phyloP scores from a whole-genome alignment of 2,113 vertebrate genomes.

The Periophthalmodon schlosseri region DNA sequence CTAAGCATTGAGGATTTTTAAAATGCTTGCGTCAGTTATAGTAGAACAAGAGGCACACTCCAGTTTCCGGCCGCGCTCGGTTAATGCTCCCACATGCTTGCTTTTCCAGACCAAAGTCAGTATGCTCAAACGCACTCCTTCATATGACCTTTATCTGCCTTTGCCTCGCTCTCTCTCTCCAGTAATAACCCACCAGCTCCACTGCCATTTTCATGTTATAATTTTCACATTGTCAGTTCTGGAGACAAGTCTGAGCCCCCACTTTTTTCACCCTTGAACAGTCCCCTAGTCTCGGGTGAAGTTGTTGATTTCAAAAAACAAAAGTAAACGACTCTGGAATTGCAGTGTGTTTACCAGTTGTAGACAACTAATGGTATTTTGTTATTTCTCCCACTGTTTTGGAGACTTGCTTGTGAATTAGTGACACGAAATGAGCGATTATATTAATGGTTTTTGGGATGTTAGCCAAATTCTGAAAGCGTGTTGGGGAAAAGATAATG shows the following conservation, averaged over 20 bases:
- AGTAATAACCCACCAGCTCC: not conserved
- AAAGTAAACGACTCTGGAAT: not conserved
- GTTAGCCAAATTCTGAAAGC: not conserved
- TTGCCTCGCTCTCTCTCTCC: not conserved
- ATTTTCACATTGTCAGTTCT: slow-evolving; percentile 3
- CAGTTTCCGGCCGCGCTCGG: not conserved
- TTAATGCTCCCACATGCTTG: slow-evolving; percentile 25
- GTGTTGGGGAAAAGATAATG: not conserved
- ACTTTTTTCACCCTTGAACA: not conserved
- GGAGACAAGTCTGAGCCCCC: not conserved
- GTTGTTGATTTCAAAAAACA: not conserved
- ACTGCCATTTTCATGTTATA: not conserved
- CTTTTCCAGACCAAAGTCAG: slow-evolving; percentile 33
- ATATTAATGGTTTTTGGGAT: no score
- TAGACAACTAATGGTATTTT: no score
- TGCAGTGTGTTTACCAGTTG: not conserved
- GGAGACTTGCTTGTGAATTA: no score
- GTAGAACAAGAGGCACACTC: not conserved
- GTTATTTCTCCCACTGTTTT: no score
- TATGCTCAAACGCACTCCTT: slow-evolving; percentile 8
- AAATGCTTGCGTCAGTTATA: slow-evolving; percentile 10
- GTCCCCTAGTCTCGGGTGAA: slow-evolving; percentile 4
- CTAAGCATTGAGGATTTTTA: not conserved
- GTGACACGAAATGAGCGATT: no score
- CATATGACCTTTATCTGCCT: slow-evolving; percentile 40